Percentiles rank a stretch among this genome's conserved stretches.
These are phyloP conservation scores for Melopsittacus undulatus DNA, from an alignment of 2,797 vertebrate genomes.

Conservation along the genomic window DNA sequence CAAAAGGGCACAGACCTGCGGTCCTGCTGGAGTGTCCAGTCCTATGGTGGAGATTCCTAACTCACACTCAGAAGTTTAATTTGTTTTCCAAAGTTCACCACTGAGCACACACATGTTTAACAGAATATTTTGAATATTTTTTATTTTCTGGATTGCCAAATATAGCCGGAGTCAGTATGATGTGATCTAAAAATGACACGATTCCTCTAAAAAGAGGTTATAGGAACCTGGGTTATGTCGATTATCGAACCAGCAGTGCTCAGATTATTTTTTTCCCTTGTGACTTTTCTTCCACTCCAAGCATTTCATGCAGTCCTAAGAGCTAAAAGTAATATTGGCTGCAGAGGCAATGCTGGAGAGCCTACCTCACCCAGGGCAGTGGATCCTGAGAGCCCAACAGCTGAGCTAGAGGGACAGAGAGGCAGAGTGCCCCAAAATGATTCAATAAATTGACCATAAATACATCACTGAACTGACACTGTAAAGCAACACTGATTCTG, in stretches of 20 bases:
- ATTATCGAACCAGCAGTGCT: not conserved
- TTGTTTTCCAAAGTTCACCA: not conserved
- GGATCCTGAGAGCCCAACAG: not conserved
- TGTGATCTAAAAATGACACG: not conserved
- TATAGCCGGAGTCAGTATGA: not conserved
- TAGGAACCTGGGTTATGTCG: not conserved
- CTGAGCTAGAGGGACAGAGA: not conserved
- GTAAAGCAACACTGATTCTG: not conserved
- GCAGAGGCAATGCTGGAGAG: not conserved
- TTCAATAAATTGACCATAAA: not conserved
- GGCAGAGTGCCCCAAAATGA: not conserved
- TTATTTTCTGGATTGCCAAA: not conserved
- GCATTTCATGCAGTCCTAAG: not conserved
- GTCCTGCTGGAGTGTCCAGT: not conserved
- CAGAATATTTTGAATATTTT: not conserved
- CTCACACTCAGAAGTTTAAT: not conserved
- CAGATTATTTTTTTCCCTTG: accelerated
- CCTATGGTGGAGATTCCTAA: not conserved
- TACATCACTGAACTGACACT: not conserved
- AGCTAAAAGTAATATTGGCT: not conserved
- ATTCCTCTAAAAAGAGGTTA: not conserved
- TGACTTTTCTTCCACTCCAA: not conserved
- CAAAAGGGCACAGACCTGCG: not conserved
- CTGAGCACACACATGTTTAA: not conserved
- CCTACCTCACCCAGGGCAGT: accelerated